Evolutionary conservation across 2,113 vertebrate genomes (phyloP), one percentile per base, ranked within the genome.

Genomic region (Cheirogaleus medius): DNA sequence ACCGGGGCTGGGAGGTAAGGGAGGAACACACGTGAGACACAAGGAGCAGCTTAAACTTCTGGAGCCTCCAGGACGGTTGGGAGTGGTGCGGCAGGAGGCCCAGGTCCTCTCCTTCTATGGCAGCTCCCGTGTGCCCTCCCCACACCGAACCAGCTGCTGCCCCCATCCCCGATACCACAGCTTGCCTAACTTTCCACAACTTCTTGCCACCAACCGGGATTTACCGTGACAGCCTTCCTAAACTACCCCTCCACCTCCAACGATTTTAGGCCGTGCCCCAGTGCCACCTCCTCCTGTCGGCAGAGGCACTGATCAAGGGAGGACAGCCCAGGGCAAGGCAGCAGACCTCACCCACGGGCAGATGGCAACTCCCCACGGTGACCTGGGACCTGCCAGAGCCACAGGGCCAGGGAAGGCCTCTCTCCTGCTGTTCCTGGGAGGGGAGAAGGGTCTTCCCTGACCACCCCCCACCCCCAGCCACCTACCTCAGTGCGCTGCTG

Each of bases 401-500:
- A 49, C 49, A 27, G 37, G 29, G 29, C 20, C 73, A 60, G 21
- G 47, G 52, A 54, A 37, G 29, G 4, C 29, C 78, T 90, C 25
- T 32, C 7, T 37, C 60, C 81, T 39, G n/a, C 69, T 2, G 60
- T 44, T 63, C 49, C 52, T 8, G 0, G 34, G n/a, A 76, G 21
- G 4, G 42, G 5, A 21, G 64, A 39, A 23, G 23, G 21, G 37
- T 34, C 32, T 25, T 76, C 52, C n/a, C 29, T 7, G 25, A 32
- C 32, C 29, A 21, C 58, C 8, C 1, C 17, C 49, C 44, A 4
- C 8, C 29, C 7, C 29, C 7, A 11, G 66, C 44, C 18, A n/a
- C 98, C 98, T 98, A 99, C 99, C 99, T 99, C 99, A 97, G 99
- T 99, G 97, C 99, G 99, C 98, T 99, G 99, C 98, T 99, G 99